phyloP scores from a whole-genome alignment of 2,888 invertebrate genomes.

The Mantis religiosa region DNA sequence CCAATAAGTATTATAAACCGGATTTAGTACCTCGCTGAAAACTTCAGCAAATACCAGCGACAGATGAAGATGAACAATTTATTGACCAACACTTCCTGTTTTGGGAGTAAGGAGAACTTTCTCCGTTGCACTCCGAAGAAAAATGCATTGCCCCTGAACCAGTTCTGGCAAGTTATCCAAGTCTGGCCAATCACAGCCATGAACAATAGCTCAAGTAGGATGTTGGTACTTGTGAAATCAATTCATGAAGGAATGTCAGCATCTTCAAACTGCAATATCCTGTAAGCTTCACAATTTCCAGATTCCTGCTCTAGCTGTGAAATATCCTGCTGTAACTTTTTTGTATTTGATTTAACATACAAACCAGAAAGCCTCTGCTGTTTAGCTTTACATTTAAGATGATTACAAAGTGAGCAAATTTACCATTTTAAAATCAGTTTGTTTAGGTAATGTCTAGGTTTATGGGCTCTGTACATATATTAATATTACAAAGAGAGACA shows the following conservation, averaged over 20 bases:
- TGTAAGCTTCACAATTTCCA: not conserved
- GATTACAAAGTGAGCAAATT: too few species aligned
- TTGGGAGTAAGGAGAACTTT: not conserved
- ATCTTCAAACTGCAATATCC: not conserved
- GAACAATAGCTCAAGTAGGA: not conserved
- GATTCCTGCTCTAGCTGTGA: not conserved
- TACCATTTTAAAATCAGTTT: too few species aligned
- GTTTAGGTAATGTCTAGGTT: too few species aligned
- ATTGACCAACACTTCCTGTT: not conserved
- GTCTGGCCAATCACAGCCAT: not conserved
- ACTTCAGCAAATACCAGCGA: not conserved
- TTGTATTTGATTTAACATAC: not conserved
- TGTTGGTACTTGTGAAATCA: not conserved
- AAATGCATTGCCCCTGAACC: not conserved
- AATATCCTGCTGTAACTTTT: not conserved
- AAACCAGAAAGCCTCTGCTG: not conserved
- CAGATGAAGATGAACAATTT: not conserved
- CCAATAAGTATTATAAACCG: too few species aligned
- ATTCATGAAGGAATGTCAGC: not conserved
- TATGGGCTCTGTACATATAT: too few species aligned
- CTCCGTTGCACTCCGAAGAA: not conserved
- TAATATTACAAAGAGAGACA: too few species aligned
- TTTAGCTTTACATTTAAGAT: too few species aligned
- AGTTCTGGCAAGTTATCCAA: not conserved
- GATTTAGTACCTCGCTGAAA: not conserved